Evolutionary conservation across 2,113 vertebrate genomes (phyloP).

Genomic region (Heteronetta atricapilla): DNA sequence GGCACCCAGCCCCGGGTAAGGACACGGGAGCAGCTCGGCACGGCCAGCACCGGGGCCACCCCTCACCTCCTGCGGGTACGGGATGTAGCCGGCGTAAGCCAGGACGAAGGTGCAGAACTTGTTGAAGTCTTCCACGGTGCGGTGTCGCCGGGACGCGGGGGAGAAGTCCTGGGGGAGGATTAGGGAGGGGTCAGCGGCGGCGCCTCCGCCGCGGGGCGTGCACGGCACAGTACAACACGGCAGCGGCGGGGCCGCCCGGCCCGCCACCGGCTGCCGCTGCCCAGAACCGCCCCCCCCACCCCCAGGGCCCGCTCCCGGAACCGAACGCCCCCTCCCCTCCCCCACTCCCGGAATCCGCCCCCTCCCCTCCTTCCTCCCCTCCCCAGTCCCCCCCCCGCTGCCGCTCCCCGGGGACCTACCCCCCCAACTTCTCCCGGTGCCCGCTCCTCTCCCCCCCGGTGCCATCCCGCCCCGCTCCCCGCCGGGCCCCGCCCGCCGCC

Average conservation of each 20-base stretch:
- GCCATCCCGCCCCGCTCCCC: no score
- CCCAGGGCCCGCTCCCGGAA: neutral
- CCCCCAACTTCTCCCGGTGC: neutral
- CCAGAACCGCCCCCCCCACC: neutral
- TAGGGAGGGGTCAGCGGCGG: neutral
- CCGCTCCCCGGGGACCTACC: neutral
- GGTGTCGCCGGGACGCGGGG: conserved; percentile 82
- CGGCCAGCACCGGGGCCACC: neutral
- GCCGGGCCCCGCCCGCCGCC: no score
- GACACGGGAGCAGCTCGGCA: no score
- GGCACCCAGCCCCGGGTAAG: neutral
- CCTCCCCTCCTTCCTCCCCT: neutral
- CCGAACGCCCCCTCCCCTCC: neutral
- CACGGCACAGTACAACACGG: no score
- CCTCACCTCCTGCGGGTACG: conserved; percentile 91
- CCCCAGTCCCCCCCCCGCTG: neutral
- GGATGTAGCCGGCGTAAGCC: conserved; percentile 96
- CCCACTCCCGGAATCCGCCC: neutral
- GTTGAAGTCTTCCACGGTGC: conserved; percentile 97
- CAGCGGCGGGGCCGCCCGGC: no score
- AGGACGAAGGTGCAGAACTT: conserved; percentile 96
- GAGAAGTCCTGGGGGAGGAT: conserved; percentile 80
- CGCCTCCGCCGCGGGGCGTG: neutral
- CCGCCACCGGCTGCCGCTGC: neutral
- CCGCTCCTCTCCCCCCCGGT: no score